These are phyloP conservation scores for Temnothorax nylanderi DNA, from an alignment of 1,140 invertebrate genomes.

Conservation along the genomic window DNA sequence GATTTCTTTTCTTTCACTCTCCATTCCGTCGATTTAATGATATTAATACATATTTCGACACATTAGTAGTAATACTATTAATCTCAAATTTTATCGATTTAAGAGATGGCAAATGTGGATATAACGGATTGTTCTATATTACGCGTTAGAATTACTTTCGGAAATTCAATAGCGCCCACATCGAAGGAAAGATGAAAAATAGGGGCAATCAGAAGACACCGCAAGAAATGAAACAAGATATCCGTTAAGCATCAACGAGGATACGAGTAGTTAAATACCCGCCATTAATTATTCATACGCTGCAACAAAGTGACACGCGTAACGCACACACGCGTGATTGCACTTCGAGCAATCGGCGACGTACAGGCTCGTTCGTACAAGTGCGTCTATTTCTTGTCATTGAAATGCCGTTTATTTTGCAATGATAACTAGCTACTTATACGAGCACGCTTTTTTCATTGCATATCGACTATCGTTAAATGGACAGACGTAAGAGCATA, in stretches of 20 bases:
- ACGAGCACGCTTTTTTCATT: conserved; percentile 33
- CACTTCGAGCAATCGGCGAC: conserved; percentile 21
- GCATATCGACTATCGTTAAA: conserved; percentile 51
- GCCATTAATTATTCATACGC: conserved; percentile 70
- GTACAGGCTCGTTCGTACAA: conserved; percentile 6
- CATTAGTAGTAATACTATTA: neutral
- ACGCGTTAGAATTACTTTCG: neutral
- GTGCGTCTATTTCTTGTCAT: conserved; percentile 28
- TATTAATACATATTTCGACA: neutral
- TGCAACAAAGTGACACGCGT: conserved; percentile 57
- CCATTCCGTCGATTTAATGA: neutral
- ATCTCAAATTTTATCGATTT: neutral
- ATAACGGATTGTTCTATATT: neutral
- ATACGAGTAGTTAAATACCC: conserved; percentile 24
- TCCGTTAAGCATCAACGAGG: conserved; percentile 22
- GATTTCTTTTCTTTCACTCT: neutral
- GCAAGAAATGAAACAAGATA: conserved; percentile 17
- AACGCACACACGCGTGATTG: conserved; percentile 43
- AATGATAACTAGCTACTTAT: conserved; percentile 36
- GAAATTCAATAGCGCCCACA: neutral
- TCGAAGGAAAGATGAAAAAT: conserved; percentile 4
- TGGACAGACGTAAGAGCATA: neutral
- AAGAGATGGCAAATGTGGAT: neutral
- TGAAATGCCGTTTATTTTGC: conserved; percentile 46
- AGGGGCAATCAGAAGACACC: neutral